A percentile compares a stretch with the other conserved stretches of the same genome.
phyloP scores from a whole-genome alignment of 2,113 vertebrate species.

The Amblyopsis rosae region DNA sequence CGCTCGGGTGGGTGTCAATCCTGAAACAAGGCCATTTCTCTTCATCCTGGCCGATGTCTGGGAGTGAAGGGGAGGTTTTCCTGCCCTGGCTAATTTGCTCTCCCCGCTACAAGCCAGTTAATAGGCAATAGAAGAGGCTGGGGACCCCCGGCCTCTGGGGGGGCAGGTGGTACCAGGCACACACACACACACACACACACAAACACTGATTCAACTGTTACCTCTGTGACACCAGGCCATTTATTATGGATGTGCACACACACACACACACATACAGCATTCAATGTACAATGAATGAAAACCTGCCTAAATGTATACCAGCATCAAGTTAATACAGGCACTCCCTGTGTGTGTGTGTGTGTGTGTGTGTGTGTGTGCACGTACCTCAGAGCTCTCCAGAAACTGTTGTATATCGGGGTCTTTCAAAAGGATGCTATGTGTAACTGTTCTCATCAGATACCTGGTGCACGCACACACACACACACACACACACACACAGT shows the following conservation, averaged over 20 bases:
- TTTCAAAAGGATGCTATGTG: conserved; percentile 92
- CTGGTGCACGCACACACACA: conserved; percentile 67
- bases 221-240: conserved; percentile 66
- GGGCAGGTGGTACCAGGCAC: conserved; percentile 61
- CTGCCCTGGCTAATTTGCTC: conserved; percentile 44
- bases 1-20: not conserved
- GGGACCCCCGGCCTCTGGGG: conserved; percentile 68
- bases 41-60: conserved; percentile 36
- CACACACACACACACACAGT: not conserved
- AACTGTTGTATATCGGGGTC: conserved; percentile 96
- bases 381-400: conserved; percentile 95
- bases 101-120: conserved; percentile 79
- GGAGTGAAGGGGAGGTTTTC: conserved; percentile 27
- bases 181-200: conserved; percentile 63
- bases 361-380: not conserved
- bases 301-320: not conserved
- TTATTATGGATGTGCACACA: conserved; percentile 61
- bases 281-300: not conserved
- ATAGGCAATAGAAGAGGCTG: conserved; percentile 61
- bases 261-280: too few relatives aligned
- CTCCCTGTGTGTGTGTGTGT: not conserved
- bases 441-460: conserved; percentile 94
- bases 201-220: conserved; percentile 67
- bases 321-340: not conserved
- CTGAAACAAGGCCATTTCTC: conserved; percentile 62